Evolutionary conservation across 2,797 vertebrate species (phyloP).

Genomic region (Pagetopsis macropterus): DNA sequence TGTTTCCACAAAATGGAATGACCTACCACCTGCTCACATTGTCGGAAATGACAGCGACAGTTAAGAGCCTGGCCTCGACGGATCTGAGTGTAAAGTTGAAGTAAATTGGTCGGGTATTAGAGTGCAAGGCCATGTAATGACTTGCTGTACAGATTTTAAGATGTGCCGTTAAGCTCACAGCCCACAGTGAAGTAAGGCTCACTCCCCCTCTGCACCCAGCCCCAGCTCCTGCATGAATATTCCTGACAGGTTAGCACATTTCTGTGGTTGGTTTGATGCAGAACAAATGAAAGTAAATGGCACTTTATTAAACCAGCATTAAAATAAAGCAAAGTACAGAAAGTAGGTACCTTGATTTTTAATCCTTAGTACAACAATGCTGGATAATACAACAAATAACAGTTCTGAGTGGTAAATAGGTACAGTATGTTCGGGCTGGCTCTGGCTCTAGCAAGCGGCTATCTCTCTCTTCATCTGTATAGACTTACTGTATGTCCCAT

Average conservation of each 20-base stretch:
- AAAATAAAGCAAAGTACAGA: neutral
- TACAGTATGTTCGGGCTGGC: too few species aligned
- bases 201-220: conserved; percentile 32
- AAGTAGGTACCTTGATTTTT: neutral
- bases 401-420: neutral
- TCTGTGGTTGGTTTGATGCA: conserved; percentile 7
- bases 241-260: conserved; percentile 21
- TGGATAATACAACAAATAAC: neutral
- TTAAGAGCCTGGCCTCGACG: conserved; percentile 51
- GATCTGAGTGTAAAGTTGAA: conserved; percentile 60
- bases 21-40: conserved; percentile 74
- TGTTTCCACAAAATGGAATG: conserved; percentile 63
- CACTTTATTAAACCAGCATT: neutral
- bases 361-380: neutral
- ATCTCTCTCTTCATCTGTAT: too few species aligned
- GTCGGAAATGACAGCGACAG: conserved; percentile 60
- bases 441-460: neutral
- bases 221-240: conserved; percentile 24
- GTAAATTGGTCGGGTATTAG: conserved; percentile 71
- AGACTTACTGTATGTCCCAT: too few species aligned
- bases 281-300: neutral
- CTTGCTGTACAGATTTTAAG: conserved; percentile 67
- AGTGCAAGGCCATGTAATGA: conserved; percentile 72
- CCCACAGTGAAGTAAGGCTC: conserved; percentile 32
- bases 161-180: conserved; percentile 58